Conservation (phyloP, 2,888 invertebrate genomes). For the Leptopilina syphax region DNA sequence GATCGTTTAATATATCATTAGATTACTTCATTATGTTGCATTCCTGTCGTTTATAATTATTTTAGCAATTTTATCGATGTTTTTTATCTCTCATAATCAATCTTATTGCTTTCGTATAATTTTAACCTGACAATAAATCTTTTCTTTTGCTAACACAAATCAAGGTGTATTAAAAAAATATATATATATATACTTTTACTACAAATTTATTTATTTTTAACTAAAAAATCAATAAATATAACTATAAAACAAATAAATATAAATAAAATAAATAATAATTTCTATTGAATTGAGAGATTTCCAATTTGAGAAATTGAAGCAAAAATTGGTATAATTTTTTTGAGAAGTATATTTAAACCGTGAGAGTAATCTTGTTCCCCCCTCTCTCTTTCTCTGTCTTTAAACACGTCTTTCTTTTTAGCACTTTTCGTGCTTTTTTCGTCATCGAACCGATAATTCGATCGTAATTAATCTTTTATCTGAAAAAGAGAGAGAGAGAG, state of each 20-base stretch:
- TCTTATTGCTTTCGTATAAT: not conserved
- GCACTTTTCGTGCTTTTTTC: conserved; percentile 39
- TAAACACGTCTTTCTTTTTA: not conserved
- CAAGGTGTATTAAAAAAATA: no score
- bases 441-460: conserved; percentile 46
- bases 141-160: not conserved
- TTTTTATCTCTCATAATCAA: not conserved
- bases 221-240: no score
- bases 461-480: conserved; percentile 51
- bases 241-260: no score
- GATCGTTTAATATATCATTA: not conserved
- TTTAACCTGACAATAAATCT: conserved; percentile 1
- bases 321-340: conserved; percentile 2
- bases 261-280: no score
- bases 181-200: no score
- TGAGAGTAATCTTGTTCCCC: conserved; percentile 5
- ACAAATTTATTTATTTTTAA: no score
- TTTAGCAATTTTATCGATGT: not conserved
- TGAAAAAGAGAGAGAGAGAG: conserved; percentile 9
- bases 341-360: not conserved
- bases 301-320: not conserved
- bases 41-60: conserved; percentile 2
- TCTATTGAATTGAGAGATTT: not conserved
- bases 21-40: conserved; percentile 29
- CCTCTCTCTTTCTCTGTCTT: not conserved